Percentiles rank a stretch among this genome's conserved stretches.
Conservation (phyloP, 2,113 vertebrate species). For the Equus quagga region DNA sequence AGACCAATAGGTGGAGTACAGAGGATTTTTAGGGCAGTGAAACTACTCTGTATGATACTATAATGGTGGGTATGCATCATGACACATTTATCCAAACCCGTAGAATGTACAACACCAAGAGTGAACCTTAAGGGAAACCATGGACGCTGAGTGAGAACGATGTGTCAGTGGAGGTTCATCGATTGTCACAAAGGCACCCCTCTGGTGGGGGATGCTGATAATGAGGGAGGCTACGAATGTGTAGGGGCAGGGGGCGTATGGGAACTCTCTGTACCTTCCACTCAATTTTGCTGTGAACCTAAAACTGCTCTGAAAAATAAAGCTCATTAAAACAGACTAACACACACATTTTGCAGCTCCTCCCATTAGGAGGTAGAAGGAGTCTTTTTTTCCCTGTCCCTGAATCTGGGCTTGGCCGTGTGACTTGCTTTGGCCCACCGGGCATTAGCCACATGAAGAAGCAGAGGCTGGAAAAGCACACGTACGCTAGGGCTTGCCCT, state of each 20-base stretch:
- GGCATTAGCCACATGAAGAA: background rate
- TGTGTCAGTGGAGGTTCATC: no score
- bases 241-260: no score
- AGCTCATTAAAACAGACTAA: background rate
- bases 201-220: background rate
- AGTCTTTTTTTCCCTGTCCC: background rate
- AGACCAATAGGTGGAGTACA: background rate
- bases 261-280: background rate
- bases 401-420: background rate
- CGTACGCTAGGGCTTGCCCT: no score
- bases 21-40: background rate
- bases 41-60: background rate
- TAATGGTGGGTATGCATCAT: rapidly evolving
- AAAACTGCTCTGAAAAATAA: background rate
- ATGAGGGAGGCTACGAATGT: background rate
- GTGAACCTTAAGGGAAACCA: background rate
- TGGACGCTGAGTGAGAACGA: background rate
- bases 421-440: background rate
- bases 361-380: background rate
- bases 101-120: background rate
- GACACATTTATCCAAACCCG: background rate
- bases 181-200: rapidly evolving
- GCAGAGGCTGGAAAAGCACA: background rate
- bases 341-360: background rate
- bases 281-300: background rate